Base-by-base conservation (phyloP, 2,113 vertebrate genomes). In the Psilopsiagon aymara region DNA sequence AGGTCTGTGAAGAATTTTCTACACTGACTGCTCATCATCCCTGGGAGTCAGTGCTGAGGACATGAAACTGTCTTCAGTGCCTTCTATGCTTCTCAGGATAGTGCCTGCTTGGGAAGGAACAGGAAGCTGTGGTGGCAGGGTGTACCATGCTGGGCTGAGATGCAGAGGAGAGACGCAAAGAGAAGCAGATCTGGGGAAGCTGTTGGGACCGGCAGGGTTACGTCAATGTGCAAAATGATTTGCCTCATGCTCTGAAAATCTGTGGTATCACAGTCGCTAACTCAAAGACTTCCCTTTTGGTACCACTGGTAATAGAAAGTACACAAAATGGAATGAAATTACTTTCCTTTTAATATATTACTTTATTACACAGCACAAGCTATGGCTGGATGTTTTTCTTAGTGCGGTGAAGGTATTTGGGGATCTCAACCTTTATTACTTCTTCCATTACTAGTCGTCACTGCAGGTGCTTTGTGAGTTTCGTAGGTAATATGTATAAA, bases 1-100 rank as follows among this genome's bases (percentile, higher is more conserved):
- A 90, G 92, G 88, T 90, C 88, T 96, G 79, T 77, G 75, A 88
- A 88, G 69, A 85, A 75, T 88, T 96, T 96, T 94, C 92, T 35
- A 21, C 33, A 0, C 76, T 82, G 67, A 64, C 75, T 85, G 75
- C 63, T 96, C 82, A 49, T 96, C 90, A 73, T 92, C 44, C 25
- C 18, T 0, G 0, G 75, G 90, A 94, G 82, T 67, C 78, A 82
- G 3, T 0, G 1, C 74, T n/a, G 63, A 74, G 93, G 78, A 92
- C 4, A 2, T 70, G 46, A 93, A 90, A 29, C 60, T 1, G 8
- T 91, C 87, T 88, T 68, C 63, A 80, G 70, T n/a, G 1, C 59
- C 92, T 57, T 33, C 70, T 3, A 0, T 70, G 49, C 78, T 91
- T 69, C 88, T 85, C 46, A 0, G 90, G 92, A 88, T 52, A 91